These are phyloP conservation scores for Drosophila nigromelanica DNA, from an alignment of 1,140 invertebrate genomes.

Conservation along the genomic window DNA sequence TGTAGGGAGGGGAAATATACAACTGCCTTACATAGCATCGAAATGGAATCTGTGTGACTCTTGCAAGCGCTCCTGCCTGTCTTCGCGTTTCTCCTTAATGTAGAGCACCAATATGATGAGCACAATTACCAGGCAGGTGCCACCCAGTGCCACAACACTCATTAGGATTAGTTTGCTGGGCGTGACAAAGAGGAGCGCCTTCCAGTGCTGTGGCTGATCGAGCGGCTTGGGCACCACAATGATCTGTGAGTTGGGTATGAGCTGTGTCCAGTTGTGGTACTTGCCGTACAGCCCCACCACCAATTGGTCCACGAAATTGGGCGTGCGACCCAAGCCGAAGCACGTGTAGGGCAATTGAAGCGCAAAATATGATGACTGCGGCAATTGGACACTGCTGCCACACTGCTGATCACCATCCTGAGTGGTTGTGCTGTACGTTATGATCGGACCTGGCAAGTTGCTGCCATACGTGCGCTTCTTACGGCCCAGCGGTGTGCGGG, in stretches of 20 bases:
- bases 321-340: slow-evolving; percentile 97
- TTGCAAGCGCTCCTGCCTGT: slow-evolving; percentile 94
- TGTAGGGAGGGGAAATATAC: not conserved
- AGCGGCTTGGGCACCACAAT: slow-evolving; percentile 96
- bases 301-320: slow-evolving; percentile 97
- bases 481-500: slow-evolving; percentile 89
- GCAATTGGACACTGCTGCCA: slow-evolving; percentile 93
- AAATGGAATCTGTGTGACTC: slow-evolving; percentile 95
- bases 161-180: slow-evolving; percentile 96
- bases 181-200: slow-evolving; percentile 96
- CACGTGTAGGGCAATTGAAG: slow-evolving; percentile 97
- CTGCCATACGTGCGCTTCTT: slow-evolving; percentile 93
- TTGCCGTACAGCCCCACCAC: slow-evolving; percentile 91
- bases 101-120: slow-evolving; percentile 94
- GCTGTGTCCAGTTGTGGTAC: slow-evolving; percentile 92
- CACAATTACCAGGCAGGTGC: slow-evolving; percentile 93
- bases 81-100: slow-evolving; percentile 96
- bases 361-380: slow-evolving; percentile 96
- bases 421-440: slow-evolving; percentile 93
- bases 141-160: slow-evolving; percentile 94
- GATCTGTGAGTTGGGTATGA: slow-evolving; percentile 99
- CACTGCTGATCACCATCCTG: slow-evolving; percentile 90
- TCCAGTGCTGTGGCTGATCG: slow-evolving; percentile 92
- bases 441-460: slow-evolving; percentile 94
- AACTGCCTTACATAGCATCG: slow-evolving; percentile 87